Base-by-base conservation (phyloP, 2,888 invertebrate genomes). In the Tinea pellionella region DNA sequence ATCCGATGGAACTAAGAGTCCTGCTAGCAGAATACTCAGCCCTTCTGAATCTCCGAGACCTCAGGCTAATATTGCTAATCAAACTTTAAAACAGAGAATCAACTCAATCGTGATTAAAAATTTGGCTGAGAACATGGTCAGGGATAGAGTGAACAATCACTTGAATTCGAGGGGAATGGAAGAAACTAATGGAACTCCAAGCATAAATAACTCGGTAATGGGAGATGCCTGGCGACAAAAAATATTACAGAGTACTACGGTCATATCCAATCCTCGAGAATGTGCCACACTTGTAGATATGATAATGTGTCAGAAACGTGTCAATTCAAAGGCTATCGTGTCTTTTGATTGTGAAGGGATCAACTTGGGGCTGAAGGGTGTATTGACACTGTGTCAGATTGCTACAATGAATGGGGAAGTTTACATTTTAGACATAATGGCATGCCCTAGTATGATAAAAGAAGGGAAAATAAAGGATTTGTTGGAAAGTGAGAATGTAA, bases 341-440 rank as follows among this genome's bases (percentile, higher is more conserved):
- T 95, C 96, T 0, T 91, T 97, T 70, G 97, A 97, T 75, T 96
- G 96, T 68, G 97, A 98, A 84, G 96, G 97, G 13, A 94, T 97
- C 60, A 97, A 96, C 80, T 88, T 97, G 63, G 97, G 97, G 18
- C 88, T 93, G 0, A 96, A 95, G 74, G 97, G 97, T 15, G 94
- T 95, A 67, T 87, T 97, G 63, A 96, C 97, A 1, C 81, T 97
- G 59, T 90, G 97, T 73, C 95, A 95, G 76, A 91, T 96, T 67
- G 96, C 95, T 12, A 94, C 95, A 1, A 90, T 92, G 71, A 90
- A 91, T 60, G 96, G 96, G 42, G 93, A 93, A 74, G 93, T 95
- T 3, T 97, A 93, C 74, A 91, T 97, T 66, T 94, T 97, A 73
- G 97, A 97, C 83, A 90, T 97, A 64, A 90, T 96, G 71, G 92